Percentiles rank a stretch among this genome's conserved stretches.
phyloP scores from a whole-genome alignment of 2,888 invertebrate species.

The Oscheius sp. region DNA sequence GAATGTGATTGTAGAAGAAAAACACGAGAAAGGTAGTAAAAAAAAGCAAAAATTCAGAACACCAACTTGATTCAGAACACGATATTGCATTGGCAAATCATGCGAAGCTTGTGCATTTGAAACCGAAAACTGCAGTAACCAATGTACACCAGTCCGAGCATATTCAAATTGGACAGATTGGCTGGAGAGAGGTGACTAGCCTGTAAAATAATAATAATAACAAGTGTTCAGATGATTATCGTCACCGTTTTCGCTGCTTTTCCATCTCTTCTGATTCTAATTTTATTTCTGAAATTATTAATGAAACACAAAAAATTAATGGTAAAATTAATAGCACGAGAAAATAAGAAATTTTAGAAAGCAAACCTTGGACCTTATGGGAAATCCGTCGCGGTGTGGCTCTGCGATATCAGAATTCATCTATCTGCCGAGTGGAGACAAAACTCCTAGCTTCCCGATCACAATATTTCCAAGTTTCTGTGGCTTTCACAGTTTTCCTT shows the following conservation, averaged over 20 bases:
- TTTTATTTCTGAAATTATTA: not conserved
- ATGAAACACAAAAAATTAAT: not conserved
- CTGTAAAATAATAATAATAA: not conserved
- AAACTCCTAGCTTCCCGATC: not conserved
- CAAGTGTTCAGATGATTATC: not conserved
- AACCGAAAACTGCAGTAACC: not conserved
- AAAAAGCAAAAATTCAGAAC: no score
- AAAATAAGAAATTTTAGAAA: not conserved
- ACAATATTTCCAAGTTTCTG: not conserved
- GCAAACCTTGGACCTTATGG: constrained; percentile 12
- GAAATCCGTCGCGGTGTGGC: constrained; percentile 20
- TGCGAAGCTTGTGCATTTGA: constrained; percentile 2
- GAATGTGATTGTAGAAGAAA: constrained; percentile 1
- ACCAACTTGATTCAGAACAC: not conserved
- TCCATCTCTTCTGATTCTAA: not conserved
- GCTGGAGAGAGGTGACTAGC: not conserved
- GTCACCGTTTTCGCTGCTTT: not conserved
- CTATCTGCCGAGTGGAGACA: not conserved
- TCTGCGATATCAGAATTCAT: constrained; percentile 4
- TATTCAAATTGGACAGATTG: constrained; percentile 4
- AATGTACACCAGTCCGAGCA: not conserved
- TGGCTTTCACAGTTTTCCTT: not conserved
- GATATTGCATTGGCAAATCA: not conserved
- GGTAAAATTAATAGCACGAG: no score
- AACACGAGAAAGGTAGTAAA: not conserved